phyloP scores from a whole-genome alignment of 2,888 invertebrate species.

The Loripinus fragilis region DNA sequence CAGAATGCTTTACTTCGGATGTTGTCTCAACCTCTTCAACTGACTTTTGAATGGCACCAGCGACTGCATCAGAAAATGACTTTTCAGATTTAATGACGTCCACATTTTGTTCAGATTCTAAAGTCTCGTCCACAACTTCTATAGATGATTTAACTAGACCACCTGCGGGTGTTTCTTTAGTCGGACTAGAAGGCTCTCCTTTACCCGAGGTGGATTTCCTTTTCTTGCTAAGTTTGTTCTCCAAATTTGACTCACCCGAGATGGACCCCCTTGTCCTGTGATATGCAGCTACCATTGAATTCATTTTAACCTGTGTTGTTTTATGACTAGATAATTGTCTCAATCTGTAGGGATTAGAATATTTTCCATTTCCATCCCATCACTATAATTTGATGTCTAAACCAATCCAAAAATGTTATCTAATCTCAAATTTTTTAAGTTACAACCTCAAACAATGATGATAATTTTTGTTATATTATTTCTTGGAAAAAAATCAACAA shows the following conservation, averaged over 20 bases:
- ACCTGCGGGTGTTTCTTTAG: neutral
- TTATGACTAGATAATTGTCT: too few species aligned
- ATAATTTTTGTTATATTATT: too few species aligned
- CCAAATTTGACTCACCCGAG: neutral
- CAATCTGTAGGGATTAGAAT: too few species aligned
- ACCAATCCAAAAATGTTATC: too few species aligned
- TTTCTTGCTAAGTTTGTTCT: conserved; percentile 2
- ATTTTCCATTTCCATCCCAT: neutral
- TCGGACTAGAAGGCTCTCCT: neutral
- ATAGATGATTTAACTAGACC: neutral
- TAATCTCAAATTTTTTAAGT: too few species aligned
- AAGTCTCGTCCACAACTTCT: neutral
- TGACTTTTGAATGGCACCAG: neutral
- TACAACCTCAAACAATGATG: too few species aligned
- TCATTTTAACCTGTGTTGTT: neutral
- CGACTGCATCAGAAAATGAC: neutral
- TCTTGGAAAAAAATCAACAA: too few species aligned
- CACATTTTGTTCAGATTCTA: neutral
- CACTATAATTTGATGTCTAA: too few species aligned
- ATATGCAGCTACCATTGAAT: conserved; percentile 4
- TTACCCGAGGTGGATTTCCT: neutral
- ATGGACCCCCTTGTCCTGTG: neutral
- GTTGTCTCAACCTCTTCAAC: neutral
- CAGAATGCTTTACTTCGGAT: neutral
- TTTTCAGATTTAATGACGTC: neutral